These are phyloP conservation scores for Mercenaria mercenaria DNA, from an alignment of 1,140 invertebrate genomes.

Conservation along the genomic window DNA sequence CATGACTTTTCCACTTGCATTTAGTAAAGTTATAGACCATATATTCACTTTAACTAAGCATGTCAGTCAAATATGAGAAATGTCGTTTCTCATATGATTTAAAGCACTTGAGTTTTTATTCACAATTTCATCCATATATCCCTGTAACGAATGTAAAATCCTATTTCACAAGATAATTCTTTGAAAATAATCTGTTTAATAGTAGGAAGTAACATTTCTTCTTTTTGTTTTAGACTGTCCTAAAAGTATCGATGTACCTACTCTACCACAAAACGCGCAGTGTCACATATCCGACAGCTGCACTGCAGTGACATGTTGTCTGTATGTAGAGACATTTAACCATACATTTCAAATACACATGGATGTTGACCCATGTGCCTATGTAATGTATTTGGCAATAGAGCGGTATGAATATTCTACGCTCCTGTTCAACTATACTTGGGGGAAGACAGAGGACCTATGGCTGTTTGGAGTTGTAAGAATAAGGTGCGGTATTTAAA, in stretches of 20 bases:
- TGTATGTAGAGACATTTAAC: background rate
- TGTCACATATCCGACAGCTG: background rate
- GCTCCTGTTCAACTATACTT: conserved; percentile 37
- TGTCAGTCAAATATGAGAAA: too few relatives aligned
- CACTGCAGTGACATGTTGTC: background rate
- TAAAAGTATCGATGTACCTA: background rate
- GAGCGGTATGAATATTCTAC: background rate
- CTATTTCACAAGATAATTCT: too few relatives aligned
- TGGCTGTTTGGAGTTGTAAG: conserved; percentile 4
- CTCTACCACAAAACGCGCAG: background rate
- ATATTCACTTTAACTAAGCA: too few relatives aligned
- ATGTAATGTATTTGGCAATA: background rate
- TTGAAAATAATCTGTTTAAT: too few relatives aligned
- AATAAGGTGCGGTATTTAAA: conserved; percentile 33
- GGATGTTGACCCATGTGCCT: background rate
- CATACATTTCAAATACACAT: background rate
- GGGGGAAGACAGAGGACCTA: conserved; percentile 25
- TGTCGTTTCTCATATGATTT: too few relatives aligned
- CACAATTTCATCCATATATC: too few relatives aligned
- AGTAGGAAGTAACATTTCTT: too few relatives aligned
- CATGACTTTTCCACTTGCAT: too few relatives aligned
- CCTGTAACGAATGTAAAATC: too few relatives aligned
- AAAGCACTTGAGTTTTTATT: too few relatives aligned
- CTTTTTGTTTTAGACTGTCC: conserved; percentile 30
- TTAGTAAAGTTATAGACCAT: too few relatives aligned